A percentile compares a stretch with the other conserved stretches of the same genome.
phyloP scores from a whole-genome alignment of 2,113 vertebrate genomes.

The Noctilio leporinus region DNA sequence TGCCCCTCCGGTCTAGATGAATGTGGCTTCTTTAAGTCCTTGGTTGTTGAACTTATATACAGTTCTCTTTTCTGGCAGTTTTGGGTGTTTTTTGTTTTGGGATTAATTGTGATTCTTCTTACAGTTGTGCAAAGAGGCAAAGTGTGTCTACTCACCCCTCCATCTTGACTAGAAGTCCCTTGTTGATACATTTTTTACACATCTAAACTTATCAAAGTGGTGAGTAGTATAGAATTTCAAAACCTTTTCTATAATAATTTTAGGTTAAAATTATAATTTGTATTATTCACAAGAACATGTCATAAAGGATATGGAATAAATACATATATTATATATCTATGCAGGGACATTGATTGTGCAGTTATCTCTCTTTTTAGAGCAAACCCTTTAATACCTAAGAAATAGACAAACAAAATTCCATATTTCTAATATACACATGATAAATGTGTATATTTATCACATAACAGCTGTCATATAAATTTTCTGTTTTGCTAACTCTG shows the following conservation, averaged over 20 bases:
- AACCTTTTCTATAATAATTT: neutral
- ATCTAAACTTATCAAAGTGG: neutral
- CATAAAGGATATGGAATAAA: neutral
- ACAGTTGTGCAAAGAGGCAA: too few species aligned
- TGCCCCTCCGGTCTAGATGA: too few species aligned
- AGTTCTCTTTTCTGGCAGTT: too few species aligned
- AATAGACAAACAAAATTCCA: neutral
- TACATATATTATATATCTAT: neutral
- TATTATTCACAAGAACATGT: too few species aligned
- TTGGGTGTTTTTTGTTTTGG: too few species aligned
- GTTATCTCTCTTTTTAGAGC: neutral
- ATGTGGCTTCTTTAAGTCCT: too few species aligned
- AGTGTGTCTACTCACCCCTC: too few species aligned
- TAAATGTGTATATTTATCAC: neutral
- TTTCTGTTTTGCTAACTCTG: neutral
- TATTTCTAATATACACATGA: neutral
- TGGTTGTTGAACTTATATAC: too few species aligned
- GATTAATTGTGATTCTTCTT: too few species aligned
- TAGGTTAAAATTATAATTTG: neutral
- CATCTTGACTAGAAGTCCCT: too few species aligned
- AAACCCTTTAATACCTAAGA: neutral
- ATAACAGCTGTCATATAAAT: neutral
- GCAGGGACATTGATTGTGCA: neutral
- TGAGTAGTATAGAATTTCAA: neutral
- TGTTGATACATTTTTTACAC: neutral